Evolutionary conservation across 2,113 vertebrate genomes (phyloP), one percentile per base, ranked within the genome.

Genomic region (Eptesicus fuscus): DNA sequence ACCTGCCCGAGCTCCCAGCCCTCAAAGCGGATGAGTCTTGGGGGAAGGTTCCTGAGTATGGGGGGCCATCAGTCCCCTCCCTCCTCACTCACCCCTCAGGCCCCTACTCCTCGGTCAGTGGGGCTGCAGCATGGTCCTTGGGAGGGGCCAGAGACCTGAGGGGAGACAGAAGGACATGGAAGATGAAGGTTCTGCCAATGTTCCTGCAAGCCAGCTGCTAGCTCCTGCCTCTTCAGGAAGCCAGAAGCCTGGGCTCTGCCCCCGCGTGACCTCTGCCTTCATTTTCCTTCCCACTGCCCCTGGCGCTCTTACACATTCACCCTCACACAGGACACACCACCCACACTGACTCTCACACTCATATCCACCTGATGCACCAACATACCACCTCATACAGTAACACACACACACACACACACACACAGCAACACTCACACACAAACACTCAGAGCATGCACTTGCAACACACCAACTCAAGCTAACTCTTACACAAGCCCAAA

Each of bases 131-230:
- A 97, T 97, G 78, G 51, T 96, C 96, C 86, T 79, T 4, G 20
- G 95, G 63, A 82, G 83, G 90, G 74, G 92, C 92, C 30, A 10
- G 93, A 94, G 90, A 88, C 95, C 97, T 96, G 90, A 83, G 91
- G 80, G 88, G 8, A 92, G 74, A 89, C 85, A 94, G 82, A 95
- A 94, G 78, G 86, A 79, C 16, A 17, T 5, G 42, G 65, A 74
- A 71, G 83, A 86, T 53, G 63, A 79, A 56, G 83, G 40, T 40
- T 90, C 69, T 86, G 88, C 86, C 96, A 91, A 17, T 30, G 10
- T 83, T 40, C 76, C 83, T 70, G 90, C 25, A 28, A 90, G 92
- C 93, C 94, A 82, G 95, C 90, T 92, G 93, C 92, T 85, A 40
- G 84, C 71, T 76, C 83, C 78, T 61, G 63, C 84, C 56, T 71